These are phyloP conservation scores for Pandion haliaetus DNA, from an alignment of 2,113 vertebrate species.

Conservation along the genomic window DNA sequence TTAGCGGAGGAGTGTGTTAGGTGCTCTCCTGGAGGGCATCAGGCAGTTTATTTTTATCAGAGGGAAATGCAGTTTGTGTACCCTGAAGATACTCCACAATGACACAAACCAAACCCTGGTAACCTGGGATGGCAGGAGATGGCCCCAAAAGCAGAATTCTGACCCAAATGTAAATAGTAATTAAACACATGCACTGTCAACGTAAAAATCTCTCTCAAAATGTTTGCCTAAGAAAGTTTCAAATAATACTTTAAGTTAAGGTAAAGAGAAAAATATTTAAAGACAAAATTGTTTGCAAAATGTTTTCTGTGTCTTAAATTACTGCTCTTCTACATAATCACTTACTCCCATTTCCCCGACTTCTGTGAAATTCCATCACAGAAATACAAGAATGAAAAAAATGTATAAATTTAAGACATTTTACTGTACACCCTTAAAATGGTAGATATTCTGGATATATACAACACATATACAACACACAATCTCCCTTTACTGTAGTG, in stretches of 20 bases:
- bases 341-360: background rate
- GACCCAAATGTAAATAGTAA: background rate
- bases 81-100: background rate
- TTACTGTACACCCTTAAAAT: background rate
- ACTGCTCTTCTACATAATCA: background rate
- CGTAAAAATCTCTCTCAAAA: background rate
- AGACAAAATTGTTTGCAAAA: background rate
- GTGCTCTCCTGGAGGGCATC: background rate
- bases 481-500: conserved; percentile 46
- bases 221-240: background rate
- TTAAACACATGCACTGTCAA: background rate
- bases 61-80: background rate
- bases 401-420: background rate
- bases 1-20: background rate
- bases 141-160: background rate
- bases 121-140: background rate
- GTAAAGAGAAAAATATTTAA: conserved; percentile 1
- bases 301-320: conserved; percentile 18
- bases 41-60: background rate
- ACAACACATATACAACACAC: conserved; percentile 13
- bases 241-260: background rate
- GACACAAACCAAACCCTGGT: background rate
- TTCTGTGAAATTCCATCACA: background rate
- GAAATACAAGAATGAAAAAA: background rate
- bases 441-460: background rate